Conservation (phyloP, 2,888 invertebrate species). For the Drosophila greeni region DNA sequence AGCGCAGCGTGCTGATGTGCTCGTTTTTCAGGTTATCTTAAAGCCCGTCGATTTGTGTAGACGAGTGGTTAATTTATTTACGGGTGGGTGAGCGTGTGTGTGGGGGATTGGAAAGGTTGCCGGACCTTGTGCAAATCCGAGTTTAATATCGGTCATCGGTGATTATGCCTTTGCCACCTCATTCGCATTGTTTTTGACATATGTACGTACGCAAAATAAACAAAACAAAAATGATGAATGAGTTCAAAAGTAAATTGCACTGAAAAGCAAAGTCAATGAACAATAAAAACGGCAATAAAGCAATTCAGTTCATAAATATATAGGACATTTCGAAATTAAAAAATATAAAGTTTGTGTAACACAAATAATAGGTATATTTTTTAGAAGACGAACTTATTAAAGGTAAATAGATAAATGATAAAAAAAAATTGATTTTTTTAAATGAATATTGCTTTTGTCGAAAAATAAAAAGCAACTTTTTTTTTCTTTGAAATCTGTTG, state of each 20-base stretch:
- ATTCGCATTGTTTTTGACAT: conserved; percentile 42
- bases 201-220: conserved; percentile 9
- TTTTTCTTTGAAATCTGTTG: background rate
- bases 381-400: background rate
- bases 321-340: background rate
- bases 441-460: too few species aligned
- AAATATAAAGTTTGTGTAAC: background rate
- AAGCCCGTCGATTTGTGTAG: conserved; percentile 13
- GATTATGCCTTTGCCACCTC: conserved; percentile 28
- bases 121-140: conserved; percentile 18
- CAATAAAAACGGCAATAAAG: background rate
- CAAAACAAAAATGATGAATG: conserved; percentile 16
- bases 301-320: background rate
- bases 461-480: background rate
- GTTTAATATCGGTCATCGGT: conserved; percentile 39
- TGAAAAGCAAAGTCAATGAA: background rate
- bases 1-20: conserved; percentile 34
- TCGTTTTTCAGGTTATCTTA: conserved; percentile 37
- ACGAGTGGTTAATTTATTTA: conserved; percentile 18
- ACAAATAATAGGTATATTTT: background rate
- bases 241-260: conserved; percentile 14
- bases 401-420: background rate
- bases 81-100: conserved; percentile 1
- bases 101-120: conserved; percentile 34
- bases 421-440: too few species aligned